phyloP scores from a whole-genome alignment of 2,888 invertebrate genomes.

The Drosophila falleni region DNA sequence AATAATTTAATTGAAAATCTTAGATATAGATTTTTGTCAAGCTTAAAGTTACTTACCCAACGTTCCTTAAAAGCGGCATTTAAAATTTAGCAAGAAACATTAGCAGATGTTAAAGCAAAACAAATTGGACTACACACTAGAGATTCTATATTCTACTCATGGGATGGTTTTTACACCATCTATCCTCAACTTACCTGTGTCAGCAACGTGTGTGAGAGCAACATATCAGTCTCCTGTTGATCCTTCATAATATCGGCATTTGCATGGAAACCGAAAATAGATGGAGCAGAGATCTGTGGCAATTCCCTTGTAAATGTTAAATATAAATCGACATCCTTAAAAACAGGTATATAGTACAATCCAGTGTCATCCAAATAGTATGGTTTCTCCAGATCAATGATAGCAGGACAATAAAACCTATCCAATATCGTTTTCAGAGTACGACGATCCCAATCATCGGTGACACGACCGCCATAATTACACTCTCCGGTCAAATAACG shows the following conservation, averaged over 20 bases:
- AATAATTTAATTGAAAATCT: not conserved
- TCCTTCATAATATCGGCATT: constrained; percentile 97
- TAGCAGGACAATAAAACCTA: constrained; percentile 91
- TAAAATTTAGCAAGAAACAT: constrained; percentile 2
- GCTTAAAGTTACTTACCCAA: constrained; percentile 82
- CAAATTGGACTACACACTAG: not conserved
- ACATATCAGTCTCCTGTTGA: constrained; percentile 92
- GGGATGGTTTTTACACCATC: not conserved
- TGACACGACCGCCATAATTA: constrained; percentile 98
- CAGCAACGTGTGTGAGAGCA: constrained; percentile 90
- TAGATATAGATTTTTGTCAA: not conserved
- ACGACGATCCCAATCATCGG: constrained; percentile 97
- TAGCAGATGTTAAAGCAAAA: constrained; percentile 18
- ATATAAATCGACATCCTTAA: constrained; percentile 90
- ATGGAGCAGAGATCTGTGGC: constrained; percentile 92
- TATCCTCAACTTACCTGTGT: constrained; percentile 89
- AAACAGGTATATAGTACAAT: constrained; percentile 90
- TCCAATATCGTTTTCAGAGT: constrained; percentile 92
- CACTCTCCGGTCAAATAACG: constrained; percentile 97
- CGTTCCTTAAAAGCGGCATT: constrained; percentile 82
- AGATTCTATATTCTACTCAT: not conserved
- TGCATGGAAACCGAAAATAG: constrained; percentile 96
- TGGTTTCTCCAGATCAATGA: constrained; percentile 87
- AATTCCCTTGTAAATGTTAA: constrained; percentile 89
- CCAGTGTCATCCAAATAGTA: constrained; percentile 90